Evolutionary conservation across 2,113 vertebrate species (phyloP), one percentile per base, ranked within the genome.

Genomic region (Lagopus leucura): DNA sequence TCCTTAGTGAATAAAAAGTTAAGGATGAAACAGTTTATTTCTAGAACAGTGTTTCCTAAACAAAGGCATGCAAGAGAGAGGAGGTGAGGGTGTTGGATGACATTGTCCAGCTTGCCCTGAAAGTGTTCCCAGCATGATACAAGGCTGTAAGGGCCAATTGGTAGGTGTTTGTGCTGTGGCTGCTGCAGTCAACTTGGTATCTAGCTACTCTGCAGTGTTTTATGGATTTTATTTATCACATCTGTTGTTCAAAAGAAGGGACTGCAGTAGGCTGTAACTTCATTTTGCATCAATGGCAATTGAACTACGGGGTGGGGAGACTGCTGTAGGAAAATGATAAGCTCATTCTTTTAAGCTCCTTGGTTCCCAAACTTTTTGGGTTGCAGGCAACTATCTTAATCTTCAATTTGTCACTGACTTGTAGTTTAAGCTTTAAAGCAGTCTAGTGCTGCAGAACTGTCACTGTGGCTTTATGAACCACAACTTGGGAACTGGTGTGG

Each of bases 121-220:
- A 79, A 0, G 0, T 0, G 2, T 89, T 81, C 70, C 57, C 77
- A 75, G 77, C 1, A 0, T 0, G 10, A 30, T 50, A 36, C 0
- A 0, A 60, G 42, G 13, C 8, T 42, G 42, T 83, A 77, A 78
- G 93, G 72, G 70, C 60, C 54, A 45, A 0, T 4, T 25, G 40
- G 6, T 36, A 57, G 11, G 36, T 85, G 28, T 67, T 47, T 72
- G 16, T 52, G 7, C 58, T 22, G 4, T 14, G 47, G 25, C 60
- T 72, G 48, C 63, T 58, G 1, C 42, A 60, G 76, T 50, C 45
- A 36, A 1, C 30, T 77, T 15, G 21, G 7, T 60, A 18, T 27
- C 27, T 43, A 13, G 17, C 2, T 84, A 52, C 36, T 47, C 27
- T 45, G 0, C 45, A 13, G 20, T 75, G 28, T n/a, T 47, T 67